Percentiles rank a stretch among this genome's conserved stretches.
These are phyloP conservation scores for Balaeniceps rex DNA, from an alignment of 2,113 vertebrate genomes.

Conservation along the genomic window DNA sequence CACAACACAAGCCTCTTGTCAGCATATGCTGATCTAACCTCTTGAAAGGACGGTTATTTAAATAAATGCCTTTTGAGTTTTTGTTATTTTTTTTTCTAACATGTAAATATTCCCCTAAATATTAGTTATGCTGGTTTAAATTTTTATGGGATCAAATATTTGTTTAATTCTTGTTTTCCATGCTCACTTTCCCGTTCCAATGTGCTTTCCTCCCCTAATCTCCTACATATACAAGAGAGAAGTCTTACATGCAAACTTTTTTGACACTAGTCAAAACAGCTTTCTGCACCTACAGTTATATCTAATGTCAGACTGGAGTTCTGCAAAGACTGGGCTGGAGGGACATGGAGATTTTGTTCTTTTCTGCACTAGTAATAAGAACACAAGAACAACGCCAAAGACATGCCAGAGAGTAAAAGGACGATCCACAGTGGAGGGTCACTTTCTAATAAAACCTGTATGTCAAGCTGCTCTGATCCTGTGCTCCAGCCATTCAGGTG, in stretches of 20 bases:
- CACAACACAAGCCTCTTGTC: slow-evolving; percentile 20
- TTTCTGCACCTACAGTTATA: not conserved
- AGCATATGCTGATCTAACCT: slow-evolving; percentile 29
- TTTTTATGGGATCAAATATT: slow-evolving; percentile 50
- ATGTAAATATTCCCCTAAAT: slow-evolving; percentile 41
- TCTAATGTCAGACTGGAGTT: not conserved
- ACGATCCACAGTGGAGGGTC: not conserved
- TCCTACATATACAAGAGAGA: not conserved
- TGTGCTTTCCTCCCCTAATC: not conserved
- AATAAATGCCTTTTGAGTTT: not conserved
- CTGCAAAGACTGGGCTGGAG: not conserved
- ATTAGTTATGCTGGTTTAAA: slow-evolving; percentile 45
- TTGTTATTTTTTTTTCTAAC: not conserved
- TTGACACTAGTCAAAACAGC: not conserved
- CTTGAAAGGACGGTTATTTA: not conserved
- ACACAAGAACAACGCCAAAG: not conserved
- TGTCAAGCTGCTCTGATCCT: not conserved
- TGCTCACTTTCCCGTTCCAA: not conserved
- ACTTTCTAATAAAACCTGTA: not conserved
- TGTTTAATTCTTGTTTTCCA: slow-evolving; percentile 32
- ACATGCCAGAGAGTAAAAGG: not conserved
- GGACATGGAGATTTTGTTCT: not conserved
- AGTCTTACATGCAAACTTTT: not conserved
- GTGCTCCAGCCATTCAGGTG: not conserved
- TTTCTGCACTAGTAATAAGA: not conserved